phyloP scores from a whole-genome alignment of 2,113 vertebrate species.

The Dermatemys mawii region DNA sequence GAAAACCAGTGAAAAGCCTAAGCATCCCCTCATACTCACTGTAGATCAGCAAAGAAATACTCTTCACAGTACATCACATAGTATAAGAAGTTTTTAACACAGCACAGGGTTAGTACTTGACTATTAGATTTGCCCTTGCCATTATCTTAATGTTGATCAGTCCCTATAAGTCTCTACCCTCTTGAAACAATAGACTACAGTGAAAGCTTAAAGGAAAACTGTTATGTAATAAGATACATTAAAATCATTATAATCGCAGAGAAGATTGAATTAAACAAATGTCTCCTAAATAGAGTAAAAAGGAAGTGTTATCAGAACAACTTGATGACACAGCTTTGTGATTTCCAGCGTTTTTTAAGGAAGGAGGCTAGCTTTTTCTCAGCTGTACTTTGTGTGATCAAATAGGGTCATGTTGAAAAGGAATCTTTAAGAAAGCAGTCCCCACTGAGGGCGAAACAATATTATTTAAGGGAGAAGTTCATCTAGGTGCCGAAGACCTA shows the following conservation, averaged over 20 bases:
- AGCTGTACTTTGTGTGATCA: not conserved
- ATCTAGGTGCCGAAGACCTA: not conserved
- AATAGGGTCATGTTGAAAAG: not conserved
- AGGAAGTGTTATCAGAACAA: not conserved
- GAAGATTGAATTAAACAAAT: not conserved
- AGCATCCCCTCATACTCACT: fast-evolving
- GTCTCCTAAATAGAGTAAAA: not conserved
- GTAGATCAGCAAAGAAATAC: not conserved
- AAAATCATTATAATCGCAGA: not conserved
- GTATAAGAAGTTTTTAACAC: not conserved
- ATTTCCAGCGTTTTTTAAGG: not conserved
- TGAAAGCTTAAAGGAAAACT: not conserved
- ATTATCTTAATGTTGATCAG: fast-evolving
- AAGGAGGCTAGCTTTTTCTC: not conserved
- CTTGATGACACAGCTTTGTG: too few species aligned
- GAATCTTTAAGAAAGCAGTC: not conserved
- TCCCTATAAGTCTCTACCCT: not conserved
- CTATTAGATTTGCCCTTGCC: fast-evolving
- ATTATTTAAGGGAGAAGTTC: not conserved
- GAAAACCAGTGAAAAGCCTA: fast-evolving
- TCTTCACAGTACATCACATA: not conserved
- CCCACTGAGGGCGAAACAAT: not conserved
- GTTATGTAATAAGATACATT: not conserved
- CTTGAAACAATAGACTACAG: not conserved
- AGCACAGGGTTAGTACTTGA: fast-evolving